Evolutionary conservation across 1,140 invertebrate genomes (phyloP).

Genomic region (Aphelinus certus): DNA sequence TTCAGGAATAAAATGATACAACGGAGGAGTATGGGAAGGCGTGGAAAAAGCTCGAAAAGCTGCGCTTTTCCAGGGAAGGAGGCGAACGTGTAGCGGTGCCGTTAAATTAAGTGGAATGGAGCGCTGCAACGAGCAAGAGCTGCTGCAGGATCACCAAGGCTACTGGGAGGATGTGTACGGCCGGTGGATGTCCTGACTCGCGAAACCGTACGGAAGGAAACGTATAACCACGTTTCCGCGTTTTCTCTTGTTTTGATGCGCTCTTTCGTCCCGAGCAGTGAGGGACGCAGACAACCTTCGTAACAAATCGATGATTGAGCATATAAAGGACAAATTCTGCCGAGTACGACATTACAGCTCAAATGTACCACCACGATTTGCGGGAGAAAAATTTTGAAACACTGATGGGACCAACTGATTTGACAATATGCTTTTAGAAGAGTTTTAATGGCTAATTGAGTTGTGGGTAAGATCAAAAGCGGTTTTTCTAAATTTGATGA

Average conservation of each 20-base stretch:
- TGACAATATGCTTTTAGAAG: too few relatives aligned
- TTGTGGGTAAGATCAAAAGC: too few relatives aligned
- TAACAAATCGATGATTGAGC: constrained; percentile 26
- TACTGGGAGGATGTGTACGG: too few relatives aligned
- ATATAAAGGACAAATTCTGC: not conserved
- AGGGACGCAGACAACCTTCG: not conserved
- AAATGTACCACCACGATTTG: too few relatives aligned
- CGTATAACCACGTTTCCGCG: not conserved
- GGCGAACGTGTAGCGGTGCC: constrained; percentile 33
- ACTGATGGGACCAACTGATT: too few relatives aligned
- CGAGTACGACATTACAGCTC: constrained; percentile 2
- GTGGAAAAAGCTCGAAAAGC: not conserved
- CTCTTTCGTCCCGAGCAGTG: not conserved
- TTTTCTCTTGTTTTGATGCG: constrained; percentile 5
- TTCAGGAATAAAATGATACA: too few relatives aligned
- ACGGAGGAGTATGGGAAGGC: not conserved
- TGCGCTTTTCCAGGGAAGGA: not conserved
- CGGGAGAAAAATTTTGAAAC: too few relatives aligned
- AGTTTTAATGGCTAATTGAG: too few relatives aligned
- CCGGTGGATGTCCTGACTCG: too few relatives aligned
- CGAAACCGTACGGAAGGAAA: not conserved
- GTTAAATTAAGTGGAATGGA: constrained; percentile 38
- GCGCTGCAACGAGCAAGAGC: constrained; percentile 14
- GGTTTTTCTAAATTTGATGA: too few relatives aligned
- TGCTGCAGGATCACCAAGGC: too few relatives aligned